Percentiles rank a stretch among this genome's conserved stretches.
phyloP scores from a whole-genome alignment of 2,113 vertebrate species.

The Pristiophorus japonicus region DNA sequence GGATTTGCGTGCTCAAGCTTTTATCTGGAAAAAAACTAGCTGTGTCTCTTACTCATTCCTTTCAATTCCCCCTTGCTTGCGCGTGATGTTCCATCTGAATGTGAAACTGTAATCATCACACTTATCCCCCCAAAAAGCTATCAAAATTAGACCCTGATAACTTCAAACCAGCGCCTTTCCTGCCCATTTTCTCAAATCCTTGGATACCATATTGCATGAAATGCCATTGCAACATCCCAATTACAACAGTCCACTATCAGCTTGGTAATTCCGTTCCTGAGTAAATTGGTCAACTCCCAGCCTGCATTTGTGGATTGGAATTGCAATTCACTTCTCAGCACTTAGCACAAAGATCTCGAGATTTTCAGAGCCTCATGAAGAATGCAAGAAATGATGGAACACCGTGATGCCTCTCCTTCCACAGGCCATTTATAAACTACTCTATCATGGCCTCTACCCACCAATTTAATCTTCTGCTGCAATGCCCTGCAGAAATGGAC shows the following conservation, averaged over 20 bases:
- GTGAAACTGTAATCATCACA: not conserved
- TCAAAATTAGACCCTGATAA: not conserved
- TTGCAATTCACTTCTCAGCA: not conserved
- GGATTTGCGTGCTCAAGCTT: not conserved
- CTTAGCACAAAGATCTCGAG: not conserved
- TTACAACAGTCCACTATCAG: not conserved
- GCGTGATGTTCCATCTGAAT: not conserved
- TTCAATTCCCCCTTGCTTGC: not conserved
- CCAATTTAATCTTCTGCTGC: slow-evolving; percentile 4
- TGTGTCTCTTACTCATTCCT: not conserved
- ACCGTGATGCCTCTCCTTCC: not conserved
- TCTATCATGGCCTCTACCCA: not conserved
- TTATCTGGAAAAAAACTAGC: not conserved
- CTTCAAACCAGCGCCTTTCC: not conserved
- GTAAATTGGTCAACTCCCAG: not conserved
- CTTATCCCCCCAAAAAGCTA: not conserved
- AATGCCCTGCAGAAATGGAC: not conserved
- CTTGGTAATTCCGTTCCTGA: not conserved
- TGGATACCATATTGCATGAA: not conserved
- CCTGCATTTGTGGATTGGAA: not conserved
- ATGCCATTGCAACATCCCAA: not conserved
- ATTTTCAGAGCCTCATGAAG: not conserved
- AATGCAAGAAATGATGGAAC: not conserved
- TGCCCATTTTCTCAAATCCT: not conserved
- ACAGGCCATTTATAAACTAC: not conserved